A percentile compares a stretch with the other conserved stretches of the same genome.
phyloP scores from a whole-genome alignment of 2,888 invertebrate genomes.

The Chrysolina americana region DNA sequence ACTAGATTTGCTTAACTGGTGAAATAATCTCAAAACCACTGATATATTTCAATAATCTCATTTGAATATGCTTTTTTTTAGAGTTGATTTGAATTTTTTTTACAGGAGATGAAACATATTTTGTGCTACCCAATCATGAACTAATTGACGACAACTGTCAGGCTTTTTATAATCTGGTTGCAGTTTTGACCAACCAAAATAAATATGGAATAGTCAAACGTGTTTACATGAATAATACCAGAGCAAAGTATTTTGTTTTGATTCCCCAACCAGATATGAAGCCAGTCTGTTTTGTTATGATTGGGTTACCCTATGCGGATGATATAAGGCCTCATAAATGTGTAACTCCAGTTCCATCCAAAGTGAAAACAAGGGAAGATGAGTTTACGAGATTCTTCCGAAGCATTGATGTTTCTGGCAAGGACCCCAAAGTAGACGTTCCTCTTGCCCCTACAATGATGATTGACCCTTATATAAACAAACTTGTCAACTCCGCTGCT shows the following conservation, averaged over 20 bases:
- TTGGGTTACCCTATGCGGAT: slow-evolving; percentile 49
- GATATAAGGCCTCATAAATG: slow-evolving; percentile 41
- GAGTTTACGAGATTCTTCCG: slow-evolving; percentile 46
- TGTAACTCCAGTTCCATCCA: slow-evolving; percentile 34
- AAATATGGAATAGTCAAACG: slow-evolving; percentile 50
- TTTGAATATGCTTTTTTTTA: slow-evolving; percentile 2
- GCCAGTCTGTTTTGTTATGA: slow-evolving; percentile 49
- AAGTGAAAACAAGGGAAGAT: slow-evolving; percentile 39
- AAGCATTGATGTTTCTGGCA: slow-evolving; percentile 45
- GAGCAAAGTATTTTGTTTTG: slow-evolving; percentile 49
- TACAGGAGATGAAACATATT: slow-evolving; percentile 46
- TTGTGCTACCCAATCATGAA: slow-evolving; percentile 43
- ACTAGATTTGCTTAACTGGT: too few species aligned
- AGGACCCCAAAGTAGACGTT: slow-evolving; percentile 40
- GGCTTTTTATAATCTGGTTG: slow-evolving; percentile 47
- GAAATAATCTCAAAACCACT: too few species aligned
- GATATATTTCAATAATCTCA: not conserved
- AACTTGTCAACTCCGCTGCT: slow-evolving; percentile 27
- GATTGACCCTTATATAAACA: slow-evolving; percentile 30
- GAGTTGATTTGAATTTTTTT: not conserved
- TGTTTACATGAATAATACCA: slow-evolving; percentile 49
- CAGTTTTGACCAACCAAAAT: slow-evolving; percentile 40
- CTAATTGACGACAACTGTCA: slow-evolving; percentile 42
- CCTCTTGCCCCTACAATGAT: slow-evolving; percentile 46
- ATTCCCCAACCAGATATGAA: slow-evolving; percentile 47